Evolutionary conservation across 2,797 vertebrate genomes (phyloP), one percentile per base, ranked within the genome.

Genomic region (Sebastes miniatus): DNA sequence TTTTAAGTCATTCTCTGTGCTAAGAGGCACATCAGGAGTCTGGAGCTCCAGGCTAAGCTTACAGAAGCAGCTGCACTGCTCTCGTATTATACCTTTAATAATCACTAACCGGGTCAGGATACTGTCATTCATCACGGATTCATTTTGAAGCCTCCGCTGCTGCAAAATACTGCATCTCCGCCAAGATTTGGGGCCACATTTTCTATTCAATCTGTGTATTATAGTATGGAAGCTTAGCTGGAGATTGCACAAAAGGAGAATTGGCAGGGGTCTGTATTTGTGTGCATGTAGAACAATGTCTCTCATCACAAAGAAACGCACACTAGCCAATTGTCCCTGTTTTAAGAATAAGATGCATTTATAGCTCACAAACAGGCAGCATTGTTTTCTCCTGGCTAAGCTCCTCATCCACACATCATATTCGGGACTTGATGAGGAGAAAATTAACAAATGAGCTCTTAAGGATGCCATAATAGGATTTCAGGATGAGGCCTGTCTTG

Each of bases 221-320:
- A 86, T 87, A 72, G 61, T 79, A 77, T 58, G 24, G 78, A 68
- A 79, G 86, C 86, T 89, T 77, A 90, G 83, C 81, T 67, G 76
- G 66, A 80, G 85, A 85, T 85, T 76, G 66, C 82, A 88, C 77
- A 81, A 83, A 86, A 81, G 61, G 66, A 73, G 72, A 81, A 71
- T 85, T 92, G 88, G 90, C 92, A 84, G 66, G 59, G 66, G 25
- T 50, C 16, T 61, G 67, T 69, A 64, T 88, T 88, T 88, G 83
- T 89, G 85, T 87, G 79, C 68, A 24, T 87, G 80, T 87, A 85
- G 70, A 88, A 93, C 88, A 93, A 91, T 92, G 88, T 79, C 69
- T 88, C 82, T 89, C 78, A 79, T 74, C 80, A 80, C 82, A 87
- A 87, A 89, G 81, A 87, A 82, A 71, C 31, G 11, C 69, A 72